phyloP scores from a whole-genome alignment of 2,797 vertebrate species.

The Accipiter badius region DNA sequence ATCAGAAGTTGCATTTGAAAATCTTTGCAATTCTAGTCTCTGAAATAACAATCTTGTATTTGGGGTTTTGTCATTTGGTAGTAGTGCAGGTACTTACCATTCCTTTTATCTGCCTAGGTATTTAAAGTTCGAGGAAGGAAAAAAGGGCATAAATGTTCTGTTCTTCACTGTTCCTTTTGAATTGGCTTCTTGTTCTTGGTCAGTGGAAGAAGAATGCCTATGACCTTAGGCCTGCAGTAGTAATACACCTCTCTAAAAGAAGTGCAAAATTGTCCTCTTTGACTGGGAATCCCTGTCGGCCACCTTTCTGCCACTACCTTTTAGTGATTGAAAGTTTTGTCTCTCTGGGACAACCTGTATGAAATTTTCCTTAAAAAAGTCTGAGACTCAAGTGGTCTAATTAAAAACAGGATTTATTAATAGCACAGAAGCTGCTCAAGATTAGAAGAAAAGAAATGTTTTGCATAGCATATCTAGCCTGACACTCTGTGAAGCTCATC shows the following conservation, averaged over 20 bases:
- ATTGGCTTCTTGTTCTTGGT: neutral
- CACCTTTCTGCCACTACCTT: neutral
- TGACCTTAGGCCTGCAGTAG: neutral
- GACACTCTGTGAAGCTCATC: neutral
- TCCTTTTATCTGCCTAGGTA: neutral
- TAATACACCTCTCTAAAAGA: neutral
- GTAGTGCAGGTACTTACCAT: neutral
- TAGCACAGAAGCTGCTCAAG: neutral
- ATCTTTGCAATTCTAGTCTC: neutral
- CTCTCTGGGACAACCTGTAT: neutral
- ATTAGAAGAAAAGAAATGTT: conserved; percentile 2
- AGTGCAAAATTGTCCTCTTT: neutral
- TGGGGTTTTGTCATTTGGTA: neutral
- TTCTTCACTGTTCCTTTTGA: neutral
- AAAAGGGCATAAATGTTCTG: neutral
- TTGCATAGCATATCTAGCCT: neutral
- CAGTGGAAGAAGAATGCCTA: neutral
- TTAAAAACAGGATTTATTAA: conserved; percentile 50
- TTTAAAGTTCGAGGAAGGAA: neutral
- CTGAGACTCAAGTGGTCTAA: conserved; percentile 49
- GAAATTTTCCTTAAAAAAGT: neutral
- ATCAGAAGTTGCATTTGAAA: conserved; percentile 1
- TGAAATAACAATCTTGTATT: neutral
- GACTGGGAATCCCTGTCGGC: neutral
- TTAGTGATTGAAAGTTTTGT: neutral